A percentile compares a stretch with the other conserved stretches of the same genome.
phyloP scores from a whole-genome alignment of 1,140 invertebrate species.

The Aethina tumida region DNA sequence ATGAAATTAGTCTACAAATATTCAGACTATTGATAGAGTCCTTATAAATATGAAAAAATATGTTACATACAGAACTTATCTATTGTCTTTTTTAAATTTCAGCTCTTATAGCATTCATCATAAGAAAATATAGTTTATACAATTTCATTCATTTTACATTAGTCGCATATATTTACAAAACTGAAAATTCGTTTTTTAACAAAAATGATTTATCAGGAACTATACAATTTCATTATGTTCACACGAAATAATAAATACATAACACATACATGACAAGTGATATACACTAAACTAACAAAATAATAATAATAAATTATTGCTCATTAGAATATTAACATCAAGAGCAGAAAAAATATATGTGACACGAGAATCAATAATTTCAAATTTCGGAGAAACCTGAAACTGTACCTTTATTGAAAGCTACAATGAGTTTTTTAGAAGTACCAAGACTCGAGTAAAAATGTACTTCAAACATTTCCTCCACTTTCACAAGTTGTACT shows the following conservation, averaged over 20 bases:
- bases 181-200: constrained; percentile 8
- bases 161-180: constrained; percentile 9
- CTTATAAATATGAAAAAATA: constrained; percentile 15
- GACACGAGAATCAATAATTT: too few relatives aligned
- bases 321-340: too few relatives aligned
- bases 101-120: constrained; percentile 14
- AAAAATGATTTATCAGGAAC: constrained; percentile 6
- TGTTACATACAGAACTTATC: constrained; percentile 19
- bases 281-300: too few relatives aligned
- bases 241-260: background rate
- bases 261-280: background rate
- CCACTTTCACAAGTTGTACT: too few relatives aligned
- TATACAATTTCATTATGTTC: constrained; percentile 8
- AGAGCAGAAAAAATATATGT: too few relatives aligned
- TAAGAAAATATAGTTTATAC: constrained; percentile 27
- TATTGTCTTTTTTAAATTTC: constrained; percentile 27
- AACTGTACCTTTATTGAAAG: too few relatives aligned
- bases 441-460: too few relatives aligned
- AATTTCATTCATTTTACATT: constrained; percentile 17
- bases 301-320: too few relatives aligned
- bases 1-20: constrained; percentile 12
- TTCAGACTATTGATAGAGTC: constrained; percentile 7
- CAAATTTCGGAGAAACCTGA: too few relatives aligned
- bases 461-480: too few relatives aligned
- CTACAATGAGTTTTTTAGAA: too few relatives aligned